Evolutionary conservation across 2,113 vertebrate species (phyloP).

Genomic region (Semnopithecus entellus): DNA sequence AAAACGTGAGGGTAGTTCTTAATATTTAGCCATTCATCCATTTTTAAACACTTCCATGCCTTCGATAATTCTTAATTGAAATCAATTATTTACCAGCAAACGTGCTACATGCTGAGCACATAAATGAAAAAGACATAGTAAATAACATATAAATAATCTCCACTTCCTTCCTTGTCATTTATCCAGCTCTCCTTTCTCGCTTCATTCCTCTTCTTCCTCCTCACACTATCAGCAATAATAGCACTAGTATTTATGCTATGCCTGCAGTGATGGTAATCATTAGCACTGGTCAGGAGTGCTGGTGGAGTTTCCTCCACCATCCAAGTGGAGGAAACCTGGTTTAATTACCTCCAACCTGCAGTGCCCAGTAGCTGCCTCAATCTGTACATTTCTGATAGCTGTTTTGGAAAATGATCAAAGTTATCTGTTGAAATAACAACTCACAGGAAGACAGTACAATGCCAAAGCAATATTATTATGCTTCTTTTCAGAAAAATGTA

Average conservation of each 20-base stretch:
- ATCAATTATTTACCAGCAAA: neutral
- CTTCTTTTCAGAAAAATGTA: slow-evolving; percentile 1
- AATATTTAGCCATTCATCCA: neutral
- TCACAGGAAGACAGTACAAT: slow-evolving; percentile 9
- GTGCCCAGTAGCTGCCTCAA: neutral
- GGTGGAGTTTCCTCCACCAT: neutral
- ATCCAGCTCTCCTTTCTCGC: neutral
- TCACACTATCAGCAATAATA: neutral
- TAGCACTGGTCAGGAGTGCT: slow-evolving; percentile 25
- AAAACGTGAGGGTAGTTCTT: neutral
- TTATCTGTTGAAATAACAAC: slow-evolving; percentile 22
- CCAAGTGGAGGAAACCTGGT: neutral
- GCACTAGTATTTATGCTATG: neutral
- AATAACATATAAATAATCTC: neutral
- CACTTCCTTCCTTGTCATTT: neutral
- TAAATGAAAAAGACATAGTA: neutral
- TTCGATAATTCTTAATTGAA: neutral
- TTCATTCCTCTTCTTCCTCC: neutral
- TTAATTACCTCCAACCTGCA: slow-evolving; percentile 66
- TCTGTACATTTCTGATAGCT: slow-evolving; percentile 34
- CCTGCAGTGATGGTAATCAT: slow-evolving; percentile 37
- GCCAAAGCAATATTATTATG: neutral
- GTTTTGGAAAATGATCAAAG: slow-evolving; percentile 62
- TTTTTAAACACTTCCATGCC: neutral
- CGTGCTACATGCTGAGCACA: neutral